phyloP scores from a whole-genome alignment of 2,113 vertebrate species.

The Diphyllodes magnificus region DNA sequence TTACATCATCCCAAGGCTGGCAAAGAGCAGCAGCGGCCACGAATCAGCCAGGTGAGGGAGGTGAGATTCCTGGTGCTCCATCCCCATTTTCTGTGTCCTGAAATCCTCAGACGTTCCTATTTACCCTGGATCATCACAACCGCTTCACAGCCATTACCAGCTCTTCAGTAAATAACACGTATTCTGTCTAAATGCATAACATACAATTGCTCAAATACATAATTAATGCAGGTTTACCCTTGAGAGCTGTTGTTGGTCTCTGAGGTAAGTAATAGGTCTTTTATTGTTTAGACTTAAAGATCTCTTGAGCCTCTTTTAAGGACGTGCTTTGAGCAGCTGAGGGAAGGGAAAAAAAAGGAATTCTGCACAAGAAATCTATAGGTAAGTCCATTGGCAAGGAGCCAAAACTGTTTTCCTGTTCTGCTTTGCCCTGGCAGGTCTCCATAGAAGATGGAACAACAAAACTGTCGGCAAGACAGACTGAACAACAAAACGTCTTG shows the following conservation, averaged over 20 bases:
- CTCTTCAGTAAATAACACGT: constrained; percentile 40
- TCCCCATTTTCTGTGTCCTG: not conserved
- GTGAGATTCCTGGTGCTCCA: not conserved
- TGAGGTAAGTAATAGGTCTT: constrained; percentile 51
- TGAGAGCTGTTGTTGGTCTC: constrained; percentile 54
- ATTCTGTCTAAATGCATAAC: constrained; percentile 18
- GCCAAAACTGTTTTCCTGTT: not conserved
- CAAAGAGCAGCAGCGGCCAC: not conserved
- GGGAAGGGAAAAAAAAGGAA: not conserved
- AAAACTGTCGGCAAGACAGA: not conserved
- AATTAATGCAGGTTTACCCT: constrained; percentile 59
- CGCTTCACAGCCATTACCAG: constrained; percentile 39
- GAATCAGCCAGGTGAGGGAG: not conserved
- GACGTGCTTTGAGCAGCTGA: constrained; percentile 7
- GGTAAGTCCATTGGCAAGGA: not conserved
- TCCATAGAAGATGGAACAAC: not conserved
- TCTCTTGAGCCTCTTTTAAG: constrained; percentile 50
- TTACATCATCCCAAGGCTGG: not conserved
- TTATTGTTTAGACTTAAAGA: constrained; percentile 55
- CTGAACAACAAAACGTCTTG: not conserved
- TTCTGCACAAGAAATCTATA: not conserved
- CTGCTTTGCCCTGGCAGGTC: not conserved
- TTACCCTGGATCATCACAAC: constrained; percentile 47
- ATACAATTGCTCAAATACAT: constrained; percentile 54
- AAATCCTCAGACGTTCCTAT: not conserved